phyloP scores from a whole-genome alignment of 1,140 invertebrate genomes.

The Nymphalis io region DNA sequence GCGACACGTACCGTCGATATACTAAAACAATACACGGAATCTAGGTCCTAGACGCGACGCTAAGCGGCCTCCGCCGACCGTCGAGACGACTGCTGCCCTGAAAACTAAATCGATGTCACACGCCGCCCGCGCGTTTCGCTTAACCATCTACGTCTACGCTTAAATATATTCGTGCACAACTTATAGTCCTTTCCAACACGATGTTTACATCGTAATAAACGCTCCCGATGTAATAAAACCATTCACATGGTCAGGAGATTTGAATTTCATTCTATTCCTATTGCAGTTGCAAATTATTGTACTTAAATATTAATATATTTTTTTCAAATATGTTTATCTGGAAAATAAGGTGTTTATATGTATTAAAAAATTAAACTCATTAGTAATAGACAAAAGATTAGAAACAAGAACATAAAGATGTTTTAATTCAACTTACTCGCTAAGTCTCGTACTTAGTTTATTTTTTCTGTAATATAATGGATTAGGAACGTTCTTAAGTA shows the following conservation, averaged over 20 bases:
- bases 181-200: not conserved
- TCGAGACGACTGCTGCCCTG: constrained; percentile 34
- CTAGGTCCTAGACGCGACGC: constrained; percentile 42
- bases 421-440: not conserved
- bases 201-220: too few relatives aligned
- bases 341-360: too few relatives aligned
- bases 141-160: not conserved
- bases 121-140: constrained; percentile 13
- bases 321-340: too few relatives aligned
- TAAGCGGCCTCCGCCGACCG: constrained; percentile 8
- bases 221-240: not conserved
- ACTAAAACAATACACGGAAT: constrained; percentile 50
- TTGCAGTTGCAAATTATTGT: not conserved
- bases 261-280: not conserved
- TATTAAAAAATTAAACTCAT: too few relatives aligned
- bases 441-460: not conserved
- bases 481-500: constrained; percentile 21
- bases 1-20: constrained; percentile 40
- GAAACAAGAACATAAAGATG: not conserved
- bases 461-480: constrained; percentile 20
- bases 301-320: too few relatives aligned
- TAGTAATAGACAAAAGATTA: not conserved
- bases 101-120: constrained; percentile 42
- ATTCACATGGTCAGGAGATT: not conserved
- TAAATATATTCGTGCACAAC: constrained; percentile 6